Evolutionary conservation across 2,113 vertebrate genomes (phyloP), one percentile per base, ranked within the genome.

Genomic region (Oryzias woworae): DNA sequence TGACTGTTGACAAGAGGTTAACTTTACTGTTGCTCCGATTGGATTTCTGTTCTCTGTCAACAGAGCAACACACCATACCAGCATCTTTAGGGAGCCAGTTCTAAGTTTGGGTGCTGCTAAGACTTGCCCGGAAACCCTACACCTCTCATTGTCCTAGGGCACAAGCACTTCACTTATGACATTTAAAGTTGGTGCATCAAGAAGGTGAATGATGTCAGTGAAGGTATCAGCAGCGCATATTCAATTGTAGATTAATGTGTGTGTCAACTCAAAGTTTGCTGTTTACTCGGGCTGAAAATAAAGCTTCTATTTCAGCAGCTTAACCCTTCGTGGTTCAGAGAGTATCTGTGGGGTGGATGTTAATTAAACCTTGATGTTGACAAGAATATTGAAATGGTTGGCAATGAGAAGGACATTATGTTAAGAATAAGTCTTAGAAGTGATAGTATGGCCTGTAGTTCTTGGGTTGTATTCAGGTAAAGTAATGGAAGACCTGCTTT

Each of bases 31-130:
- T 62, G 36, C 36, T 36, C 36, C 45, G 69, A 71, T 50, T 57
- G 78, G 58, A 7, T 63, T 83, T 17, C 70, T 48, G 42, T 18
- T 45, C 61, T 57, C 65, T 72, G 70, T 77, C 69, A 73, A 77
- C 74, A 64, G n/a, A 69, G 26, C 26, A 14, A 43, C 53, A 72
- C 53, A 70, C 47, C 72, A 88, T 80, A 81, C 84, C 78, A 53
- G 48, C 85, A 90, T 87, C 85, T 77, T 83, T 77, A 75, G 71
- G 80, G 83, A 86, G 77, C 91, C 85, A 86, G 62, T 76, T 75
- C 89, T 93, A 92, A 90, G 86, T 93, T 92, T 91, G 88, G 87
- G 55, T 77, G 84, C 77, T 80, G 88, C 80, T 91, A 92, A 93
- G 87, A 90, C 90, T 78, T 77, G 82, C 67, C 72, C 80, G 85